Evolutionary conservation across 2,113 vertebrate species (phyloP).

Genomic region (Oriolus oriolus): DNA sequence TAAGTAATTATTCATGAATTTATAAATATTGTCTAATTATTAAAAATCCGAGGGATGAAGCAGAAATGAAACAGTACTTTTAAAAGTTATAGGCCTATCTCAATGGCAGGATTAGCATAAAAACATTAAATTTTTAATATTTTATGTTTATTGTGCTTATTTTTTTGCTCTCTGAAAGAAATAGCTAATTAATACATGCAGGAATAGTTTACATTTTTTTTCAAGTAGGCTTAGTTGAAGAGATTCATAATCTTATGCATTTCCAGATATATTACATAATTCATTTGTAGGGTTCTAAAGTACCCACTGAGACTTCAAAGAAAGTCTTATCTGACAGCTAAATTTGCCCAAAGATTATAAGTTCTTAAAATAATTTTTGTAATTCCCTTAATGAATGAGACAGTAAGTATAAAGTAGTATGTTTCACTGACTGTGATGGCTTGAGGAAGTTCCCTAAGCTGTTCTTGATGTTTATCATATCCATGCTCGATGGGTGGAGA

Average conservation of each 20-base stretch:
- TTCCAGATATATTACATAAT: conserved; percentile 14
- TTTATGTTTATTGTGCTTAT: not conserved
- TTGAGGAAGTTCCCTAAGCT: not conserved
- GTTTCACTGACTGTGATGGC: not conserved
- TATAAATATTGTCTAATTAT: not conserved
- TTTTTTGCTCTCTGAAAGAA: not conserved
- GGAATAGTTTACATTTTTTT: not conserved
- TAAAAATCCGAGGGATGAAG: not conserved
- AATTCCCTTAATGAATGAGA: not conserved
- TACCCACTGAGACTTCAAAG: not conserved
- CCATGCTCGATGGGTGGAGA: too few species aligned
- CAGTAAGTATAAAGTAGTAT: not conserved
- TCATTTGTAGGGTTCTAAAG: not conserved
- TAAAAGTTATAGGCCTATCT: not conserved
- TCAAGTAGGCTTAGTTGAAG: not conserved
- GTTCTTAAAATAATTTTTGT: not conserved
- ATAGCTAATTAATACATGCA: not conserved
- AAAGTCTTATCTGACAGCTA: conserved; percentile 4
- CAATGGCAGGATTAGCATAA: not conserved
- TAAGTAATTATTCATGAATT: conserved; percentile 9
- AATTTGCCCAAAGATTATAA: not conserved
- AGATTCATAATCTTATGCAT: not conserved
- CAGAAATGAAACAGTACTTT: not conserved
- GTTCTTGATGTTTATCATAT: not conserved
- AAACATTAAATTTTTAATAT: not conserved